phyloP scores from a whole-genome alignment of 2,797 vertebrate genomes.

The Neopelma chrysocephalum region DNA sequence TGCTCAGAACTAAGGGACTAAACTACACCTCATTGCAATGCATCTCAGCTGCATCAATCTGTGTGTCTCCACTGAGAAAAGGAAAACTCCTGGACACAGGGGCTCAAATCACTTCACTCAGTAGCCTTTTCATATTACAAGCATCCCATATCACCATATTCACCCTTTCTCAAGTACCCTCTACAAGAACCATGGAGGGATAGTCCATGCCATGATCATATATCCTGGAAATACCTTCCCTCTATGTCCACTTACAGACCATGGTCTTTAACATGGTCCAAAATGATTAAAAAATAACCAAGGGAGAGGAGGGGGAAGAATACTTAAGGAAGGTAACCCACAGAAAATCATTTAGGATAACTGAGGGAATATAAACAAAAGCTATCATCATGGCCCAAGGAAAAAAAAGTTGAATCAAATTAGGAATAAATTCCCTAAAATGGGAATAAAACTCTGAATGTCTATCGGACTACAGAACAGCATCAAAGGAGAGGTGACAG shows the following conservation, averaged over 20 bases:
- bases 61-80: accelerated
- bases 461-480: not conserved
- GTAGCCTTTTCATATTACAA: not conserved
- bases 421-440: not conserved
- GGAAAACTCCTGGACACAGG: not conserved
- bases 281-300: not conserved
- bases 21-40: accelerated
- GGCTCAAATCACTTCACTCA: not conserved
- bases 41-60: not conserved
- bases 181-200: accelerated
- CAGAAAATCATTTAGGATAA: not conserved
- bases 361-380: not conserved
- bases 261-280: not conserved
- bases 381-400: not conserved
- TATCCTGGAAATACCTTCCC: not conserved
- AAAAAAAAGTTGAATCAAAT: not conserved
- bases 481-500: not conserved
- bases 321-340: not conserved
- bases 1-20: not conserved
- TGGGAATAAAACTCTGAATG: not conserved
- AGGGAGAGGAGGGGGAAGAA: not conserved
- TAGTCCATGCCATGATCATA: not conserved
- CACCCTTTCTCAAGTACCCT: not conserved
- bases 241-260: not conserved
- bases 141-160: not conserved